Evolutionary conservation across 2,888 invertebrate genomes (phyloP).

Genomic region (Sinopyrophorus schimmeli): DNA sequence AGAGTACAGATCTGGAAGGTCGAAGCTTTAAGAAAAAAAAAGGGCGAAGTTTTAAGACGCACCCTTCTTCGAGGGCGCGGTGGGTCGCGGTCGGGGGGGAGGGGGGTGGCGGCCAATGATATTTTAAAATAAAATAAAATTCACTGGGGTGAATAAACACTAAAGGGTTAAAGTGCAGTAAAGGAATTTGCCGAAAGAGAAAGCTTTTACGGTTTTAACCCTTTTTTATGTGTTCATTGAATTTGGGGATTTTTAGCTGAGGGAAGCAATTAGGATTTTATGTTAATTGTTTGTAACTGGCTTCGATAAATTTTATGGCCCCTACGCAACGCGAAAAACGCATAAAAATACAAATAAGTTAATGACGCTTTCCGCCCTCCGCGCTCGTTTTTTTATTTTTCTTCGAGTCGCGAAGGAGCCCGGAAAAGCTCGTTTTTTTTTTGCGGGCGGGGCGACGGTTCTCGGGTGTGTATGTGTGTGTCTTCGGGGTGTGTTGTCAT

Average conservation of each 20-base stretch:
- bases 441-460: too few species aligned
- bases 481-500: too few species aligned
- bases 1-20: slow-evolving; percentile 18
- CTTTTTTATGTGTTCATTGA: slow-evolving; percentile 51
- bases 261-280: slow-evolving; percentile 50
- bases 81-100: too few species aligned
- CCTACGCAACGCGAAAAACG: slow-evolving; percentile 34
- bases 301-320: slow-evolving; percentile 46
- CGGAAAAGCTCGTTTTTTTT: too few species aligned
- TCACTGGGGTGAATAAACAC: slow-evolving; percentile 46
- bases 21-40: slow-evolving; percentile 25
- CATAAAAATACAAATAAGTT: slow-evolving; percentile 36
- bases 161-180: slow-evolving; percentile 47
- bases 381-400: too few species aligned
- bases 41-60: slow-evolving; percentile 30
- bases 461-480: not conserved
- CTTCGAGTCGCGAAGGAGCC: too few species aligned
- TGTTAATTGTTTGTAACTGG: slow-evolving; percentile 50
- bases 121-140: slow-evolving; percentile 51
- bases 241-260: slow-evolving; percentile 49
- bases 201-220: slow-evolving; percentile 46
- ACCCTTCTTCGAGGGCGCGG: too few species aligned
- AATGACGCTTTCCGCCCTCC: too few species aligned
- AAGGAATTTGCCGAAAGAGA: slow-evolving; percentile 41
- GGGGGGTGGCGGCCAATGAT: slow-evolving; percentile 41